Conservation (phyloP, 2,113 vertebrate genomes). For the Syngnathus floridae region DNA sequence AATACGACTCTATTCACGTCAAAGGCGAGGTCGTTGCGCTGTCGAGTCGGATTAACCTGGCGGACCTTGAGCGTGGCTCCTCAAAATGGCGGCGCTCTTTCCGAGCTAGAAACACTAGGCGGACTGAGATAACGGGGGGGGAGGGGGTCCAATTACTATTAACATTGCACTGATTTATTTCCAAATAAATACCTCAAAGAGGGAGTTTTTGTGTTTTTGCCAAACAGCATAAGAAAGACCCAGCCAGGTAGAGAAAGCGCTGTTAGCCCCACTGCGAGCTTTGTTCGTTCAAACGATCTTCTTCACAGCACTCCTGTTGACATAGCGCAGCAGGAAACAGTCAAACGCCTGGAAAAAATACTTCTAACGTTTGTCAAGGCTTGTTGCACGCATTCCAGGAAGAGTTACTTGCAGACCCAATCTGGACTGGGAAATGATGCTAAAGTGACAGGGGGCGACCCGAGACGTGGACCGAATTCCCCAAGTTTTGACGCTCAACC, state of each 20-base stretch:
- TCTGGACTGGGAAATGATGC: neutral
- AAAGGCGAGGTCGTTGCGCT: neutral
- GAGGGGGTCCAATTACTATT: too few relatives aligned
- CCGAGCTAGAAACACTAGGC: neutral
- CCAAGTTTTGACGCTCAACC: too few relatives aligned
- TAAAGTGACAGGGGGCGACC: too few relatives aligned
- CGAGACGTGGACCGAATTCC: too few relatives aligned
- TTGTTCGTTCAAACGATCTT: neutral
- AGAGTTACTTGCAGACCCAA: neutral
- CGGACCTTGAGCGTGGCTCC: neutral
- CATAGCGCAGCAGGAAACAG: neutral
- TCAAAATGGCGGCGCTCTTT: neutral
- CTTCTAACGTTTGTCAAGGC: neutral
- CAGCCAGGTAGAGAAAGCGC: neutral
- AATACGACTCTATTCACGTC: neutral
- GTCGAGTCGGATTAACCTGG: constrained; percentile 17
- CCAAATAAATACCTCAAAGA: neutral
- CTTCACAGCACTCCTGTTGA: neutral
- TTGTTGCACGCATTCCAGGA: neutral
- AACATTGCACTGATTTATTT: neutral
- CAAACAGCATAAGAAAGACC: neutral
- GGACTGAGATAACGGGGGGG: neutral
- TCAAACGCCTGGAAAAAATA: neutral
- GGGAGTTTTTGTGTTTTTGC: neutral
- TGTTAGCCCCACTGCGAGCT: neutral